phyloP scores from a whole-genome alignment of 2,888 invertebrate genomes.

The Cryptocephalus primarius region DNA sequence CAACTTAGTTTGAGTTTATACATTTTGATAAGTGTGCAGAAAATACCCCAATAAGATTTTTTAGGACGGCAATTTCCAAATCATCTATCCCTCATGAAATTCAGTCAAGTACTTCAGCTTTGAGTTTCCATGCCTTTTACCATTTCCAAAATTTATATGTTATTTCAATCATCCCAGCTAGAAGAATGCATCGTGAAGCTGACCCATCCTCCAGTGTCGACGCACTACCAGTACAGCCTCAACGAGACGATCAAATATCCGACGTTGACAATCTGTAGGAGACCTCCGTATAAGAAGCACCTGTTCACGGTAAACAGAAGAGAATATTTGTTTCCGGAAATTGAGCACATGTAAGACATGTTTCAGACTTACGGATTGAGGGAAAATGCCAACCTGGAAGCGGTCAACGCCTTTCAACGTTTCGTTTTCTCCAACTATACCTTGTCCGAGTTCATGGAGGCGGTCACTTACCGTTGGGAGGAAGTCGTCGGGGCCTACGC shows the following conservation, averaged over 20 bases:
- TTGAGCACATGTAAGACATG: too few species aligned
- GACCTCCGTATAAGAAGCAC: slow-evolving; percentile 51
- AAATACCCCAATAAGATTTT: too few species aligned
- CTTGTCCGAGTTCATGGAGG: neutral
- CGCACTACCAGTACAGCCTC: slow-evolving; percentile 54
- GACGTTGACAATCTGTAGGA: slow-evolving; percentile 56
- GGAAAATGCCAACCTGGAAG: neutral
- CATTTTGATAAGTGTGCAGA: too few species aligned
- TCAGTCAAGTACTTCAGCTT: too few species aligned
- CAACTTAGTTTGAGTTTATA: too few species aligned
- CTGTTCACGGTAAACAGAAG: slow-evolving; percentile 41
- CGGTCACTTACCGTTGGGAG: neutral
- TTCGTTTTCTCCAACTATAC: neutral
- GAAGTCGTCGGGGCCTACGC: neutral
- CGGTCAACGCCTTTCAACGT: neutral
- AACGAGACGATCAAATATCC: slow-evolving; percentile 58
- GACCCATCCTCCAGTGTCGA: slow-evolving; percentile 51
- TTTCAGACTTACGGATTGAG: slow-evolving; percentile 6
- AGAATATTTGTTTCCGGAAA: too few species aligned
- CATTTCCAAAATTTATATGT: too few species aligned
- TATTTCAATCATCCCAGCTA: slow-evolving; percentile 37
- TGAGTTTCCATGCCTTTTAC: too few species aligned
- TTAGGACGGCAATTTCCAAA: too few species aligned
- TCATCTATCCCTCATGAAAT: too few species aligned
- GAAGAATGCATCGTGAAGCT: slow-evolving; percentile 49